Evolutionary conservation across 1,140 invertebrate species (phyloP).

Genomic region (Zaprionus capensis): DNA sequence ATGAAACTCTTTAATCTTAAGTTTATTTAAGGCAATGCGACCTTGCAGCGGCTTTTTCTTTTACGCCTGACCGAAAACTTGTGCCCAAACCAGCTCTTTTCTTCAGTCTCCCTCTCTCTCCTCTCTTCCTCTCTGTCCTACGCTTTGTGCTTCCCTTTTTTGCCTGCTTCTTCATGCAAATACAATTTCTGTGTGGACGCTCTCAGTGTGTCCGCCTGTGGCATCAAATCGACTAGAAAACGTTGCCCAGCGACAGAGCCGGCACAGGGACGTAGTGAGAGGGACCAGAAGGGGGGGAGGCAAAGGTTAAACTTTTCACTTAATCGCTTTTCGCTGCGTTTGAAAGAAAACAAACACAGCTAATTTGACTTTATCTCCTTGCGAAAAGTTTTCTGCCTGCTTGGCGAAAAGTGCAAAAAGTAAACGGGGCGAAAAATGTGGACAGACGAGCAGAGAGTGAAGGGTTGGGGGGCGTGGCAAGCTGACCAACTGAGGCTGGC

Average conservation of each 20-base stretch:
- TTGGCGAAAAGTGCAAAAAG: conserved; percentile 45
- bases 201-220: conserved; percentile 43
- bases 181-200: conserved; percentile 64
- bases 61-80: background rate
- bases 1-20: conserved; percentile 20
- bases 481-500: background rate
- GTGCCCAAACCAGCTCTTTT: too few relatives aligned
- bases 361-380: conserved; percentile 76
- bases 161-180: conserved; percentile 59
- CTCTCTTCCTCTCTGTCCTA: background rate
- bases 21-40: conserved; percentile 7
- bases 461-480: background rate
- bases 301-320: conserved; percentile 66
- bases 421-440: conserved; percentile 18
- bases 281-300: background rate
- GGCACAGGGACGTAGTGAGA: background rate
- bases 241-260: conserved; percentile 22
- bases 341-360: conserved; percentile 76
- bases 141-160: background rate
- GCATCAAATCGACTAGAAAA: conserved; percentile 76
- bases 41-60: background rate
- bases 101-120: background rate
- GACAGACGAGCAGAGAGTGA: too few relatives aligned
- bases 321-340: conserved; percentile 79
- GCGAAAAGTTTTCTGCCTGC: conserved; percentile 41